Conservation (phyloP, 2,113 vertebrate species). For the Percina caprodes region DNA sequence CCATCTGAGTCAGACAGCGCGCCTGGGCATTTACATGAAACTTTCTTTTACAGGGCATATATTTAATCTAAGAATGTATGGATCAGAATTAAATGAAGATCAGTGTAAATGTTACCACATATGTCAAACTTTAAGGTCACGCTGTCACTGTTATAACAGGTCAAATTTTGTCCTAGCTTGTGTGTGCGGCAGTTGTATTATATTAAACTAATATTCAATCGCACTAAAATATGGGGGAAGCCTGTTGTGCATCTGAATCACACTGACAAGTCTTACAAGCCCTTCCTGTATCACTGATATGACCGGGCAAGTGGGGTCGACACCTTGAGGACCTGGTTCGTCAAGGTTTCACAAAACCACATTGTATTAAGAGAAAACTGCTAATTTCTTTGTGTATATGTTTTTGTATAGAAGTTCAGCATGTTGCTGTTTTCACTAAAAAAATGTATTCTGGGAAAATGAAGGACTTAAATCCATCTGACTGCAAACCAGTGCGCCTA, state of each 20-base stretch:
- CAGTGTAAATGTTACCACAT: neutral
- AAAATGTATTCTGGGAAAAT: neutral
- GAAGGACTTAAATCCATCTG: neutral
- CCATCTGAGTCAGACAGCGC: neutral
- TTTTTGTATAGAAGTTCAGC: neutral
- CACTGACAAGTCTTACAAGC: neutral
- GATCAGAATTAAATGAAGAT: neutral
- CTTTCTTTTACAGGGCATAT: neutral
- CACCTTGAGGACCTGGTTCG: neutral
- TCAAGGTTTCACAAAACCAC: neutral
- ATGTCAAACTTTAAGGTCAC: neutral
- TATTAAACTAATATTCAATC: too few relatives aligned
- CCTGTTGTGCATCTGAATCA: neutral
- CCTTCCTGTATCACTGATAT: neutral
- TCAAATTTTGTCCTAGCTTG: neutral
- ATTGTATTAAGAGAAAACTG: neutral
- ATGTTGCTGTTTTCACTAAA: neutral
- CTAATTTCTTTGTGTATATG: neutral
- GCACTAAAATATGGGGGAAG: neutral
- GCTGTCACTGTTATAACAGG: neutral
- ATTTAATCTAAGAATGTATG: neutral
- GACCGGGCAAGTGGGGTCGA: neutral
- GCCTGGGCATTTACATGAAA: fast-evolving
- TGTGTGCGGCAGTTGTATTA: neutral
- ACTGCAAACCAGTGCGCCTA: neutral